phyloP scores from a whole-genome alignment of 2,888 invertebrate genomes.

The Limnephilus auricula region DNA sequence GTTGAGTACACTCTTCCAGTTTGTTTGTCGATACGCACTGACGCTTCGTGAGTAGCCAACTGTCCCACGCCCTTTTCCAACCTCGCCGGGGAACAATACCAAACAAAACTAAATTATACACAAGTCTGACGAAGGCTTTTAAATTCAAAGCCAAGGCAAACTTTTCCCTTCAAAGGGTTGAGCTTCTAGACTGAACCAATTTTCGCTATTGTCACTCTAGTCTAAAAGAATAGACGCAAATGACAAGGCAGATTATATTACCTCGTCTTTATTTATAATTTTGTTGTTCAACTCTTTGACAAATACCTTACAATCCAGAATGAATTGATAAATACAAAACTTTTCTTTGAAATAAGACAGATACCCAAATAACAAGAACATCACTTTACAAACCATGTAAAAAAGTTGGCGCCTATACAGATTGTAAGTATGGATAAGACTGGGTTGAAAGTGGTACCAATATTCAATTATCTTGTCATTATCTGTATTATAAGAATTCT shows the following conservation, averaged over 20 bases:
- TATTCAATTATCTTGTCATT: background rate
- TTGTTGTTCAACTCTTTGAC: no score
- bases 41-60: constrained; percentile 46
- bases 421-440: background rate
- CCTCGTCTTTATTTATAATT: no score
- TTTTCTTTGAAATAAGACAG: background rate
- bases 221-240: no score
- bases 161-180: background rate
- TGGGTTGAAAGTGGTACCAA: background rate
- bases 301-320: no score
- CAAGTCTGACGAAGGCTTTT: background rate
- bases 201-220: no score
- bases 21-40: constrained; percentile 53
- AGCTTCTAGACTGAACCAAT: background rate
- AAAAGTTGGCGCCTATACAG: background rate
- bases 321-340: background rate
- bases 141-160: background rate
- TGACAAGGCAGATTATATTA: no score
- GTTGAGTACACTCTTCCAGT: constrained; percentile 51
- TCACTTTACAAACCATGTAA: background rate
- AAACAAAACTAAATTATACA: constrained; percentile 4
- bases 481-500: background rate
- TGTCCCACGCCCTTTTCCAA: constrained; percentile 35
- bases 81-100: background rate
- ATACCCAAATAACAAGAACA: background rate